Conservation (phyloP, 1,140 invertebrate species). For the Physella acuta region DNA sequence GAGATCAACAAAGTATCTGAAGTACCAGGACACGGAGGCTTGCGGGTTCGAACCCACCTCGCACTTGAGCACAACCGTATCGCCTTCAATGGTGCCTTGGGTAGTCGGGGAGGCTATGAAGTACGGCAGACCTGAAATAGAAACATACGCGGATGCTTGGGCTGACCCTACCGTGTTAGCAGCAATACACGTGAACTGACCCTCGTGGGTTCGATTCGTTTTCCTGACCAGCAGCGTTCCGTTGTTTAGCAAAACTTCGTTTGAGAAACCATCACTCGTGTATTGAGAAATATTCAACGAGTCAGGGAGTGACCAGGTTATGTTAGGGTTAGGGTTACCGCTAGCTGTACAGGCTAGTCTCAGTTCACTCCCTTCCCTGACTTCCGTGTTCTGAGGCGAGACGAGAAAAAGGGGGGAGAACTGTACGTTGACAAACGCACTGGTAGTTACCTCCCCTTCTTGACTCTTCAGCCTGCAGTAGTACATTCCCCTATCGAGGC, state of each 20-base stretch:
- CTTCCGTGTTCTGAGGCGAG: not conserved
- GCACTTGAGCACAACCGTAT: not conserved
- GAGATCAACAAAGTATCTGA: conserved; percentile 8
- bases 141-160: not conserved
- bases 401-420: not conserved
- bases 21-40: conserved; percentile 7
- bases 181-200: conserved; percentile 9
- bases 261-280: not conserved
- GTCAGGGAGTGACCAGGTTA: not conserved
- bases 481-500: not conserved
- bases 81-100: conserved; percentile 7
- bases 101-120: not conserved
- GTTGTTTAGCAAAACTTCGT: not conserved
- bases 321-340: conserved; percentile 3
- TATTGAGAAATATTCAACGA: not conserved
- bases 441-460: not conserved
- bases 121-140: not conserved
- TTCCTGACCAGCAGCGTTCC: not conserved
- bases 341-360: not conserved
- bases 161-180: conserved; percentile 1
- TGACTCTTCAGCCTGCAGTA: not conserved
- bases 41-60: not conserved
- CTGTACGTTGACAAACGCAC: not conserved
- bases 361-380: not conserved
- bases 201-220: not conserved